Evolutionary conservation across 1,140 invertebrate genomes (phyloP), one percentile per base, ranked within the genome.

Genomic region (Chrysoperla carnea): DNA sequence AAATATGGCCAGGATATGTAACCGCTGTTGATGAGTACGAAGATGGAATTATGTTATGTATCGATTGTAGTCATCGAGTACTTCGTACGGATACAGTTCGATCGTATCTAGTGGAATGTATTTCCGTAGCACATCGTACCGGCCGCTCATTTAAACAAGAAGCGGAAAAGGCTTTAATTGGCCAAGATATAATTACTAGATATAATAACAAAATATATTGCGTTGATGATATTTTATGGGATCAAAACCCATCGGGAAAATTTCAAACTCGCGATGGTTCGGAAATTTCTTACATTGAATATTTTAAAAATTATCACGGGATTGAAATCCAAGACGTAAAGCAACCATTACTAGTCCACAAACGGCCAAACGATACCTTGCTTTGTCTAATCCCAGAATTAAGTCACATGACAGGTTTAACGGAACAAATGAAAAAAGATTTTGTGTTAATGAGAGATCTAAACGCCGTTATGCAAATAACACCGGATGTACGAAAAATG

Each of bases 1-100:
- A 94, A 68, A 72, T 95, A n/a, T 92, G 89, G 86, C 90, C 79
- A 0, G 79, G 77, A 41, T 93, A 84, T 58, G 75, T 91, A 0
- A 89, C 86, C 6, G 72, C 86, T 1, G 74, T 92, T 8, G 74
- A 81, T 49, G 83, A 87, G 57, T 82, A 76, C 46, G 82, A 93
- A 61, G 86, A 79, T 36, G 92, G 91, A 6, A 56, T 96, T 1
- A 81, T 91, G 73, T 61, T 96, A 13, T 78, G 81, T 42, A 66
- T 85, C 44, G 90, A 97, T 66, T 78, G 83, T 0, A 81, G 82
- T 0, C 85, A 91, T 61, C 66, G 84, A 45, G 78, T 94, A 8
- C 65, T 96, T 8, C 68, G 84, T 1, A 82, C 75, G 1, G 73
- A 83, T 49, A 84, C 81, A 4, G 84, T 89, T 63, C 78, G 1